A percentile compares a stretch with the other conserved stretches of the same genome.
These are phyloP conservation scores for Micromesistius poutassou DNA, from an alignment of 2,797 vertebrate genomes.

Conservation along the genomic window DNA sequence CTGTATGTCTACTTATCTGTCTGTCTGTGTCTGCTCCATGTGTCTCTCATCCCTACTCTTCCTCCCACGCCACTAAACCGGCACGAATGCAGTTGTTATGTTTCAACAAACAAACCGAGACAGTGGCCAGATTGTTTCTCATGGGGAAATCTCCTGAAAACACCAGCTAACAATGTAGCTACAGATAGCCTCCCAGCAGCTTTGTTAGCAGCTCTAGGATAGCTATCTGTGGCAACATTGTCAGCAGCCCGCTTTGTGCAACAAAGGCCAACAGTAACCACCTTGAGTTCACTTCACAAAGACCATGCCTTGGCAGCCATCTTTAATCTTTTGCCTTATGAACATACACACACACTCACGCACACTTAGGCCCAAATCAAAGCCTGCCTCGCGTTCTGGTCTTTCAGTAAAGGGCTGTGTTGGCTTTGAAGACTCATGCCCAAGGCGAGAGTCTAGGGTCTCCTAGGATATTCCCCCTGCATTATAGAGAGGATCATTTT, in stretches of 20 bases:
- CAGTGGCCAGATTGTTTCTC: not conserved
- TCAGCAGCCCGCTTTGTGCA: too few relatives aligned
- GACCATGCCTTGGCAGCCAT: too few relatives aligned
- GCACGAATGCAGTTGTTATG: not conserved
- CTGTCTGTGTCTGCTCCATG: not conserved
- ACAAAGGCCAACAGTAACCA: too few relatives aligned
- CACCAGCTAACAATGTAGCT: not conserved
- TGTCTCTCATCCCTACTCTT: not conserved
- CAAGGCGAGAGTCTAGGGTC: not conserved
- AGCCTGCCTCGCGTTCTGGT: not conserved
- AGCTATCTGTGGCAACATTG: not conserved
- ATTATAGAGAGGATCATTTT: too few relatives aligned
- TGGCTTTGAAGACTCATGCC: not conserved
- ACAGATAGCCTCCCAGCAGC: too few relatives aligned
- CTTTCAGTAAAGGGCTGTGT: not conserved
- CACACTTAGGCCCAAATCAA: not conserved
- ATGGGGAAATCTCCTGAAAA: not conserved
- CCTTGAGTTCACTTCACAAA: too few relatives aligned
- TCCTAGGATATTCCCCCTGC: too few relatives aligned
- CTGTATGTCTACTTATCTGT: not conserved
- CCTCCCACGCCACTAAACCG: not conserved
- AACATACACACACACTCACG: not conserved
- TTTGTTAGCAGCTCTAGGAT: not conserved
- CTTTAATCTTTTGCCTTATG: not conserved
- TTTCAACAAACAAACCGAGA: not conserved